Evolutionary conservation across 2,113 vertebrate species (phyloP), one percentile per base, ranked within the genome.

Genomic region (Sceloporus undulatus): DNA sequence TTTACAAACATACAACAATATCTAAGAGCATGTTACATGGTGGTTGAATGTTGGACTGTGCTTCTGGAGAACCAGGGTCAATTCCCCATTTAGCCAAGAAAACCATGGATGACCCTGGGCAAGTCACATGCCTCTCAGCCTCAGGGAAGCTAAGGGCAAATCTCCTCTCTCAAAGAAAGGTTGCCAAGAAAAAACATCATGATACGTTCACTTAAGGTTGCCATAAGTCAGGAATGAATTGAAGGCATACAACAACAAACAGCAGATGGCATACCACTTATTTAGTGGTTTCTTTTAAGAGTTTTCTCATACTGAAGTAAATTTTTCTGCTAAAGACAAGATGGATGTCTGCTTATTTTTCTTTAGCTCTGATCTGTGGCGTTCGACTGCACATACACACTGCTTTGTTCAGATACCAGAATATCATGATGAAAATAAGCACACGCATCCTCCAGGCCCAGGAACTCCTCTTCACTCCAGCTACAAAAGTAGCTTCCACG

Each of bases 1-100:
- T 81, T 40, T 66, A 81, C n/a, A 62, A 81, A 81, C 79, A n/a
- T n/a, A n/a, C n/a, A n/a, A n/a, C 62, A 81, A 81, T 81, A 65
- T 65, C 65, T 81, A 59, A 62, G n/a, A n/a, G n/a, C n/a, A n/a
- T 48, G 3, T 48, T 4, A 7, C 48, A 48, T 48, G 7, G 34
- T 59, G 79, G 79, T 59, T 48, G 3, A 3, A 7, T 48, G 48
- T 3, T 48, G 48, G 48, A 48, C 4, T 48, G 48, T 48, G 48
- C 4, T 2, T 48, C 48, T 48, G 48, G 48, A 48, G 48, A 48
- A 4, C 48, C 4, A 7, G 7, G 48, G 4, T 48, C 48, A 0
- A 48, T 48, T 48, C 48, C 48, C 48, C 1, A 7, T 7, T 48
- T 3, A 48, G 48, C 48, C 4, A 48, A 48, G 48, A 48, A 48